These are phyloP conservation scores for Trichonephila clavata DNA, from an alignment of 1,140 invertebrate genomes.

Conservation along the genomic window DNA sequence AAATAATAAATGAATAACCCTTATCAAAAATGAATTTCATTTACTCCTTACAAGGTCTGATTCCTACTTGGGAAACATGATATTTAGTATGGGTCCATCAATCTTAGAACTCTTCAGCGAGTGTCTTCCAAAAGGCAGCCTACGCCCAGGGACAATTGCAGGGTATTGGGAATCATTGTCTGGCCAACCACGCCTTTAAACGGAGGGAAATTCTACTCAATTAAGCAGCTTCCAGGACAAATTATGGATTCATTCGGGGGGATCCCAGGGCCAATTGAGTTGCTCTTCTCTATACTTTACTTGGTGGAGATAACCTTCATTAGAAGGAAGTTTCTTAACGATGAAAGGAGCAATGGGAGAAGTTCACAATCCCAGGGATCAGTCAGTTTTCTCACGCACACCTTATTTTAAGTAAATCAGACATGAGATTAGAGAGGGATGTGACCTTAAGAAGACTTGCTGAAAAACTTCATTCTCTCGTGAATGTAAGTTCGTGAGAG, in stretches of 20 bases:
- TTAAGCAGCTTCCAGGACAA: slow-evolving; percentile 50
- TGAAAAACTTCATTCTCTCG: too few species aligned
- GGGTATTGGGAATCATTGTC: slow-evolving; percentile 53
- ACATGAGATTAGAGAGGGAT: too few species aligned
- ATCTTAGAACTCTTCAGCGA: neutral
- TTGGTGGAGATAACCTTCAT: slow-evolving; percentile 46
- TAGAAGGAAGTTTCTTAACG: neutral
- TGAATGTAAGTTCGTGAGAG: too few species aligned
- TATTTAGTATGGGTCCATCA: slow-evolving; percentile 36
- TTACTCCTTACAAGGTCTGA: neutral
- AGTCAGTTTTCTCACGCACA: too few species aligned
- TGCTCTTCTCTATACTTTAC: slow-evolving; percentile 4
- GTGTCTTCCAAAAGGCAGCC: slow-evolving; percentile 39
- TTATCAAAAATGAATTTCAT: slow-evolving; percentile 24
- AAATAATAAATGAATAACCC: slow-evolving; percentile 9
- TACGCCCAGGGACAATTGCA: slow-evolving; percentile 56
- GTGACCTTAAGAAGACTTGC: too few species aligned
- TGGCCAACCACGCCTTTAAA: slow-evolving; percentile 54
- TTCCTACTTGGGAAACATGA: neutral
- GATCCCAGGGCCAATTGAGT: slow-evolving; percentile 12
- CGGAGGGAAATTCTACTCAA: slow-evolving; percentile 61
- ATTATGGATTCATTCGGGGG: slow-evolving; percentile 49
- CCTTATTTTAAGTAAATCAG: too few species aligned
- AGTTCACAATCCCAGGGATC: too few species aligned
- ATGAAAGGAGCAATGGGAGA: too few species aligned